These are phyloP conservation scores for Schizopygopsis pylzovi DNA, from an alignment of 2,797 vertebrate genomes.

Conservation along the genomic window DNA sequence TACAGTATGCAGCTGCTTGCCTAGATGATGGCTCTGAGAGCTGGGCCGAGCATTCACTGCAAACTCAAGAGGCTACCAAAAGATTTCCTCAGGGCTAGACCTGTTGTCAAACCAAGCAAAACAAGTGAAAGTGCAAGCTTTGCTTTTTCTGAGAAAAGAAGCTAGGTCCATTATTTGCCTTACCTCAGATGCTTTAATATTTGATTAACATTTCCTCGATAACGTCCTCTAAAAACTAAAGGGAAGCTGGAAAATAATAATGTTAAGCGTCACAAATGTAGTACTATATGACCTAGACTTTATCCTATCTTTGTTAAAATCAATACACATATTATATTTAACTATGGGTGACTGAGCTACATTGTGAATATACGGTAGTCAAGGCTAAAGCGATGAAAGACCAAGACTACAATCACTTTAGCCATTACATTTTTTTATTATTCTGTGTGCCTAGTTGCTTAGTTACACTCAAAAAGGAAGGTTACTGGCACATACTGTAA, in stretches of 20 bases:
- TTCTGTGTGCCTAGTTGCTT: neutral
- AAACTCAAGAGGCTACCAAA: neutral
- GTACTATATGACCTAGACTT: neutral
- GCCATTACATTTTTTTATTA: neutral
- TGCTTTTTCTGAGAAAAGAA: neutral
- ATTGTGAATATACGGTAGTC: neutral
- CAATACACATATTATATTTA: neutral
- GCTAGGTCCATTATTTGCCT: neutral
- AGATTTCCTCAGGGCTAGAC: slow-evolving; percentile 7
- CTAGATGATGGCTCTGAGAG: slow-evolving; percentile 13
- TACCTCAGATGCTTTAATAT: neutral
- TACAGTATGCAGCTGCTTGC: neutral
- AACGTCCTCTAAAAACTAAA: slow-evolving; percentile 1
- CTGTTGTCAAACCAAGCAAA: slow-evolving; percentile 15
- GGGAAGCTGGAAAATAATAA: neutral
- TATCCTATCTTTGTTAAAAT: neutral
- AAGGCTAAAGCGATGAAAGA: neutral
- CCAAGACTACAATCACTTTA: neutral
- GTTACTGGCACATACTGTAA: neutral
- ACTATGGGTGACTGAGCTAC: neutral
- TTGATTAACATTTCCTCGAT: neutral
- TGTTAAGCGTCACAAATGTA: neutral
- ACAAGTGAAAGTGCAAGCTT: neutral
- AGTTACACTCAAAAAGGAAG: neutral
- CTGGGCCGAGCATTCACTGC: neutral